These are phyloP conservation scores for Opisthocomus hoazin DNA, from an alignment of 2,113 vertebrate genomes.

Conservation along the genomic window DNA sequence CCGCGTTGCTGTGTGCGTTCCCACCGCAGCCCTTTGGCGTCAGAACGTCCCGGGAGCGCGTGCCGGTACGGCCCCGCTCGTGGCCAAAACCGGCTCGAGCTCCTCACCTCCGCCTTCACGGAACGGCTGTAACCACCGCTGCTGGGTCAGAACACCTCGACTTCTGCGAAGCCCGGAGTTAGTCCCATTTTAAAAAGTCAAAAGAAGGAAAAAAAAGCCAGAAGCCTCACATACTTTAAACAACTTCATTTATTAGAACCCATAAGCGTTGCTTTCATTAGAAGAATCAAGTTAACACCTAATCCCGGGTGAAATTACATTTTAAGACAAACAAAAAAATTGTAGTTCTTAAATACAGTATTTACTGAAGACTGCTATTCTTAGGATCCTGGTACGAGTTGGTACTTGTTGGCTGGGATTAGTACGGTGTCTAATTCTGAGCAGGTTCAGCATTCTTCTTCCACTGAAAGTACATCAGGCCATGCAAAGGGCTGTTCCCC, in stretches of 20 bases:
- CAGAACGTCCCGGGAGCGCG: too few species aligned
- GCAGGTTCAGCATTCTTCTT: slow-evolving; percentile 1
- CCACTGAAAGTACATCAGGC: background rate
- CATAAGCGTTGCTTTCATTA: slow-evolving; percentile 60
- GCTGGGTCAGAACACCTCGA: rapidly evolving
- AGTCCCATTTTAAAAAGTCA: background rate
- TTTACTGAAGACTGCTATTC: background rate
- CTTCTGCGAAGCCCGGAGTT: rapidly evolving
- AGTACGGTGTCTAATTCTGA: background rate
- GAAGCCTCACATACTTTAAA: background rate
- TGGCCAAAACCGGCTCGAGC: rapidly evolving
- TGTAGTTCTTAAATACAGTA: background rate
- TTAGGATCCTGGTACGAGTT: background rate
- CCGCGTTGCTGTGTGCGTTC: rapidly evolving
- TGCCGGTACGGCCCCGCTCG: background rate
- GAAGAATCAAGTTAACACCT: slow-evolving; percentile 65
- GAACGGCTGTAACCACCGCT: background rate
- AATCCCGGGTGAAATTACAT: slow-evolving; percentile 59
- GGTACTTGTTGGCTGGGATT: background rate
- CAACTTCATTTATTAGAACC: slow-evolving; percentile 73
- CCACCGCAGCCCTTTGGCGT: too few species aligned
- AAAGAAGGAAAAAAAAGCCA: background rate
- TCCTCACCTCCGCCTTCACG: rapidly evolving
- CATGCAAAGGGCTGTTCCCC: background rate
- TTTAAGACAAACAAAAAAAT: slow-evolving; percentile 57